phyloP scores from a whole-genome alignment of 1,140 invertebrate genomes.

The Pemphigus obesinymphae region DNA sequence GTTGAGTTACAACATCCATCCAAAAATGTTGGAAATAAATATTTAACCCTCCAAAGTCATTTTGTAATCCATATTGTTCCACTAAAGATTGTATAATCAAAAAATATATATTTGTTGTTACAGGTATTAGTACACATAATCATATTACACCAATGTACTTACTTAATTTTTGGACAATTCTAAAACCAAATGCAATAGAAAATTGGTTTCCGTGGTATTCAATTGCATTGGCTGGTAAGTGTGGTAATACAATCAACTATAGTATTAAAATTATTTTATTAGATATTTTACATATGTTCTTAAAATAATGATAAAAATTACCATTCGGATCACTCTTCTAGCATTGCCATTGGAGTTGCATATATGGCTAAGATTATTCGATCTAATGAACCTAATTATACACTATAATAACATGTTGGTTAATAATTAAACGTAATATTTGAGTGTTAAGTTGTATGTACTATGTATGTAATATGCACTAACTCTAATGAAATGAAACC shows the following conservation, averaged over 20 bases:
- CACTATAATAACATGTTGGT: not conserved
- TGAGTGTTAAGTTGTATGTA: not conserved
- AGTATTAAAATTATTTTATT: too few species aligned
- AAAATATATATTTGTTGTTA: not conserved
- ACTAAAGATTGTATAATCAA: not conserved
- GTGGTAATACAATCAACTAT: not conserved
- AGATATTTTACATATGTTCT: too few species aligned
- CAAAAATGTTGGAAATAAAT: not conserved
- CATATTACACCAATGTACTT: not conserved
- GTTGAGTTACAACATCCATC: not conserved
- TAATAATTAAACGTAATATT: not conserved
- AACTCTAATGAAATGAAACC: not conserved
- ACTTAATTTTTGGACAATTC: not conserved
- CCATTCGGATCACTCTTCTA: too few species aligned
- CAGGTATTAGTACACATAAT: too few species aligned
- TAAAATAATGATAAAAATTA: too few species aligned
- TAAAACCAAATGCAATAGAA: not conserved
- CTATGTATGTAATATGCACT: too few species aligned
- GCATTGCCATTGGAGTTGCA: too few species aligned
- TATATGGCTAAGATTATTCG: too few species aligned
- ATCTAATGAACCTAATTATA: too few species aligned
- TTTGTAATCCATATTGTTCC: not conserved
- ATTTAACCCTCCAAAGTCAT: not conserved
- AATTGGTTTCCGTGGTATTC: not conserved
- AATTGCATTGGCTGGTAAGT: not conserved